Conservation (phyloP, 2,888 invertebrate species). For the Drosophila longiperda region DNA sequence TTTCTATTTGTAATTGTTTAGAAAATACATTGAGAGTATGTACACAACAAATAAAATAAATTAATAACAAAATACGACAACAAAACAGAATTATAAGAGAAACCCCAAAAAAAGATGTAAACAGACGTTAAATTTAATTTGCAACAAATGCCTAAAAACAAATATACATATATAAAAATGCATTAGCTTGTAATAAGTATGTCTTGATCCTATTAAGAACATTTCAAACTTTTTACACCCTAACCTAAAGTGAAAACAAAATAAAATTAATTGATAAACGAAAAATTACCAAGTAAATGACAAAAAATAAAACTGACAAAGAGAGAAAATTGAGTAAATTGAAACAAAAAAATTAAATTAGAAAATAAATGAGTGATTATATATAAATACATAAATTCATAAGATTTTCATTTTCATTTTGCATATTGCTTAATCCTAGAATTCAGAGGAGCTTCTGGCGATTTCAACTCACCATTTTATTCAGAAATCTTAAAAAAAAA, state of each 20-base stretch:
- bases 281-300: constrained; percentile 53
- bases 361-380: constrained; percentile 76
- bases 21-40: constrained; percentile 44
- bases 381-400: constrained; percentile 59
- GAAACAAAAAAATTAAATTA: constrained; percentile 43
- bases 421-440: not conserved
- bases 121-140: constrained; percentile 55
- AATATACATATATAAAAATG: constrained; percentile 20
- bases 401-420: not conserved
- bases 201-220: constrained; percentile 64
- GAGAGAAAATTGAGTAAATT: constrained; percentile 39
- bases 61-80: constrained; percentile 17
- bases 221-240: constrained; percentile 72
- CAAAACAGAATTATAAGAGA: constrained; percentile 17
- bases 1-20: constrained; percentile 53
- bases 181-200: constrained; percentile 50
- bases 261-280: constrained; percentile 55
- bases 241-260: constrained; percentile 50
- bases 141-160: constrained; percentile 43
- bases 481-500: not conserved
- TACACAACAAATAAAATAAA: constrained; percentile 18
- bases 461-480: not conserved
- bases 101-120: not conserved
- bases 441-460: not conserved
- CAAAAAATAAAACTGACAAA: constrained; percentile 28